Evolutionary conservation across 2,113 vertebrate species (phyloP), one percentile per base, ranked within the genome.

Genomic region (Thryonomys swinderianus): DNA sequence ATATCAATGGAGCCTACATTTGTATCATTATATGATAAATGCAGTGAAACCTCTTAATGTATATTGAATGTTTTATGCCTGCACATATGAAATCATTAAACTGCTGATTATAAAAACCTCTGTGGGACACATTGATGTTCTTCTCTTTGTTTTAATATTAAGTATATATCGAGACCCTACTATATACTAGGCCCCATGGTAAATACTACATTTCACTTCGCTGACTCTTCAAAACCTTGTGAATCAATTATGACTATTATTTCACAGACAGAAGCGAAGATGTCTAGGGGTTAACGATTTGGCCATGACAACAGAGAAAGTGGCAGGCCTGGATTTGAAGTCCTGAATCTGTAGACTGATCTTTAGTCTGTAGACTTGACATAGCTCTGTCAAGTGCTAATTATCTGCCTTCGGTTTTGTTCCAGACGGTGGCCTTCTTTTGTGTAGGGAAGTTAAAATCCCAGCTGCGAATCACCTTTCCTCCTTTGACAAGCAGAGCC

Each of bases 371-470:
- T 7, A 42, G 30, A 57, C 4, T 40, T 57, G 27, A 27, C 17
- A 5, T 21, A 57, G 78, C n/a, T 85, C 66, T 83, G 37, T 62
- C 57, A 64, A 91, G n/a, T 42, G 32, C 42, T 95, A 17, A 57
- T 67, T 42, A 74, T 27, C 53, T 42, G 61, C 66, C 30, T 96
- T 45, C 40, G 23, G 66, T 97, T 94, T 55, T 86, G 4, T 86
- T 90, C 85, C 51, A 95, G 92, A 93, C 74, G 18, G 51, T 74
- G 67, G 34, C 17, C 74, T 86, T 91, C 64, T 64, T 51, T 55
- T 78, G 66, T 81, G 55, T 59, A 81, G 94, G 42, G 82, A 97
- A 96, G 95, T 73, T 67, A 95, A 97, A 97, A 97, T 87, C 74
- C 78, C 45, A 86, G 69, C 5, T 57, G 61, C 27, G 11, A 20